Base-by-base conservation (phyloP, 2,888 invertebrate genomes). In the Rotaria sp. region DNA sequence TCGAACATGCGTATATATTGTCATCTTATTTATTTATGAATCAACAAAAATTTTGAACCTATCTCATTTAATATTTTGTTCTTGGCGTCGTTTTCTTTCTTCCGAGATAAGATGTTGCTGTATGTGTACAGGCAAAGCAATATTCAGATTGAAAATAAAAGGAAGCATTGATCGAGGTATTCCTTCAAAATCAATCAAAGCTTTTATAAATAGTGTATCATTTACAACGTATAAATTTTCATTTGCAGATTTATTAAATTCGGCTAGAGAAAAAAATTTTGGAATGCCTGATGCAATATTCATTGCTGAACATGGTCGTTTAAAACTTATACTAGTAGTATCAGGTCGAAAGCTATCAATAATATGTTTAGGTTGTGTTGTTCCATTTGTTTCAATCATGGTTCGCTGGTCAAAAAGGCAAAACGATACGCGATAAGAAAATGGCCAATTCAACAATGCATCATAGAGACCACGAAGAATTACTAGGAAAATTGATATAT, bases 201-300 rank as follows among this genome's bases (percentile, higher is more conserved):
- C 10, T 59, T 59, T 59, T 30, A 59, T 59, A 30, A 30, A 59
- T 13, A 59, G 30, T 4, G 59, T 59, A 30, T 59, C 59, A 59
- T 59, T 59, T 13, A 59, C 18, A 8, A 59, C 11, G 30, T 59
- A 59, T n/a, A n/a, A 13, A 59, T 59, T 59, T 30, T 15, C 2
- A 30, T 59, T 30, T 59, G 57, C 2, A n/a, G 57, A 8, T 57
- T 10, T 26, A 10, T 57, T 10, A n/a, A 57, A 26, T 26, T 57
- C 10, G 10, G 2, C 5, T 24, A 89, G 86, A 5, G 90, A 89
- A 55, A 89, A 88, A 87, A 91, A 91, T 85, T 90, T 87, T 0
- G 91, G 91, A 87, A 90, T 91, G 8, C 91, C 91, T 87, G 89
- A 90, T 10, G 91, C 91, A 21, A 90, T 90, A 88, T 91, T 91